Evolutionary conservation across 2,797 vertebrate species (phyloP), one percentile per base, ranked within the genome.

Genomic region (Sparus aurata): DNA sequence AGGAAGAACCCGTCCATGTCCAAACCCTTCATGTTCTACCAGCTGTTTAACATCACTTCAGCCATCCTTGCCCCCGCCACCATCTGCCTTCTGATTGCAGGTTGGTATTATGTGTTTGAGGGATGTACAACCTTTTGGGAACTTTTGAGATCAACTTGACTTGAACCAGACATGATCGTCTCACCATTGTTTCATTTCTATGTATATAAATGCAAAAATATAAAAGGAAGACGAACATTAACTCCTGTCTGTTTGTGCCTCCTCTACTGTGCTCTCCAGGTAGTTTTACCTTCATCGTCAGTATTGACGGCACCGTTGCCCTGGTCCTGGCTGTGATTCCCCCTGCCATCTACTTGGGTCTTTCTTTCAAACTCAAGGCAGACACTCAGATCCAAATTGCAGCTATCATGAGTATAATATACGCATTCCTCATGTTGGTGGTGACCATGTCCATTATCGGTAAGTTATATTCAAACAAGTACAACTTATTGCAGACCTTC

Each of bases 361-460:
- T 95, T 12, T 95, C 94, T 80, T 95, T 92, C 87, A 91, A 92
- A n/a, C 72, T 94, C 12, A 95, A 94, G 47, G 4, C 94, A 11
- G 90, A 94, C 79, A 93, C 85, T 50, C 95, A 95, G 84, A 93
- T 95, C 55, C 84, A n/a, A 3, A 64, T 95, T 12, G 95, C 94
- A 75, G 94, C 66, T 2, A 0, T 94, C 23, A 38, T 95, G 79
- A 95, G 94, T 25, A 2, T 94, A 5, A 1, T 87, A 0, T 96
- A 95, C n/a, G 91, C 92, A 3, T 89, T 95, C 67, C 85, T 96
- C 30, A 95, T 95, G 94, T 59, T 89, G 66, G 87, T 88, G 43
- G 88, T 92, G 2, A 20, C 82, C 1, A 77, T 95, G 22, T 69
- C 91, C 2, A 93, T 95, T 50, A 70, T 95, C 0, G 93, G 94